These are phyloP conservation scores for Benthosema pterotum DNA, from an alignment of 2,797 vertebrate species.

Conservation along the genomic window DNA sequence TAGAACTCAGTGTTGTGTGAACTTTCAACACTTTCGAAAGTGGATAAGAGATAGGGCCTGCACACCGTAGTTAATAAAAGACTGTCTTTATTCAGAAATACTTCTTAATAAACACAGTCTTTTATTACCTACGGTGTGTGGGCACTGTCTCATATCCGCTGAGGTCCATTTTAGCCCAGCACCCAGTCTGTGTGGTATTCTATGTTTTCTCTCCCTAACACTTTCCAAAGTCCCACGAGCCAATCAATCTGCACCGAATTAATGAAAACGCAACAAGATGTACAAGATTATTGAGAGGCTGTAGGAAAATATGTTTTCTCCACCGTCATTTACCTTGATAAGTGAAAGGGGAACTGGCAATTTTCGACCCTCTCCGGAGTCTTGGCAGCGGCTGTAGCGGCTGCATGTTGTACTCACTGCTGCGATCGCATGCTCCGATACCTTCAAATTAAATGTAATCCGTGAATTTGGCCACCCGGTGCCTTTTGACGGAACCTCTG, in stretches of 20 bases:
- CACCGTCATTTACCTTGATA: constrained; percentile 16
- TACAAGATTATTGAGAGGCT: constrained; percentile 12
- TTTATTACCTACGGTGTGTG: no score
- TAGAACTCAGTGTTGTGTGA: constrained; percentile 8
- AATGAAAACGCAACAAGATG: constrained; percentile 39
- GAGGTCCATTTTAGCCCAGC: no score
- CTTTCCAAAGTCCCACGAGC: constrained; percentile 13
- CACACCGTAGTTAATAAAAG: no score
- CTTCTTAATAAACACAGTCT: no score
- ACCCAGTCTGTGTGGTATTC: no score
- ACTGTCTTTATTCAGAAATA: no score
- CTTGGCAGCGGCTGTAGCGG: constrained; percentile 54
- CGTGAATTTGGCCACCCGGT: constrained; percentile 70
- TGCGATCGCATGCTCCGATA: constrained; percentile 59
- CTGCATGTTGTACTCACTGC: constrained; percentile 43
- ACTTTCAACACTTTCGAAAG: background rate
- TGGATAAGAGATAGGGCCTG: no score
- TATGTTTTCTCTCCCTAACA: no score
- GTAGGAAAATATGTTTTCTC: constrained; percentile 33
- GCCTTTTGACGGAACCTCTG: constrained; percentile 72
- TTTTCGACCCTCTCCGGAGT: constrained; percentile 49
- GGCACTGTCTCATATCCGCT: no score
- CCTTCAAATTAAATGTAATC: constrained; percentile 71
- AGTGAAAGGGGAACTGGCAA: constrained; percentile 36
- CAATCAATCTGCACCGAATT: constrained; percentile 25